Evolutionary conservation across 2,797 vertebrate species (phyloP), one percentile per base, ranked within the genome.

Genomic region (Champsocephalus gunnari): DNA sequence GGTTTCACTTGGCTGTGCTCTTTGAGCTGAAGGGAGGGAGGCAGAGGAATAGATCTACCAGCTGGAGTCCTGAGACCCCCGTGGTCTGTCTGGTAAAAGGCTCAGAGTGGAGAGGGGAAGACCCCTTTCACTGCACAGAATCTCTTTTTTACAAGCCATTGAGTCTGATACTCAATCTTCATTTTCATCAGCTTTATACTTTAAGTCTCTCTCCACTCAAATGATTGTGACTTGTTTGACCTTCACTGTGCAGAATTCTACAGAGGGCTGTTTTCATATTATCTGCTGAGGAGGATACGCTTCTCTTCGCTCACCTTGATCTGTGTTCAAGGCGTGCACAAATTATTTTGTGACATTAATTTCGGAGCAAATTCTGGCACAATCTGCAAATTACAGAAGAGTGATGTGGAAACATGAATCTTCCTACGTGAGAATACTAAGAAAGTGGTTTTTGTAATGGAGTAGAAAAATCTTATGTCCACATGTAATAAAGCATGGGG

Each of bases 11-110:
- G 87, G 65, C 72, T 71, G 60, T 77, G 72, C 44, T 56, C 49
- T 66, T 53, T 61, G 45, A 58, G 69, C 62, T 76, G 51, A 66
- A 49, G 24, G 50, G 38, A 74, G 76, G 53, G 73, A 66, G 81
- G 70, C 74, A 45, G 72, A 86, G 65, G 65, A 88, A 92, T 89
- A 89, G 81, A 87, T 93, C 83, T 77, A 91, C 77, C 90, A 91
- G 88, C 74, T 83, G 81, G 62, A 72, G 75, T 54, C 58, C 64
- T 51, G 75, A 86, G 86, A 83, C 75, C 73, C 60, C 81, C 60
- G 73, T 63, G 50, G 77, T 65, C 75, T 58, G 66, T 89, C 91
- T 93, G 92, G 89, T 91, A 89, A 91, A 89, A 24, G 73, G 66
- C 77, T 92, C 83, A 55, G 56, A 66, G 69, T 8, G 45, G 51